phyloP scores from a whole-genome alignment of 2,113 vertebrate species.

The Oryctolagus cuniculus region DNA sequence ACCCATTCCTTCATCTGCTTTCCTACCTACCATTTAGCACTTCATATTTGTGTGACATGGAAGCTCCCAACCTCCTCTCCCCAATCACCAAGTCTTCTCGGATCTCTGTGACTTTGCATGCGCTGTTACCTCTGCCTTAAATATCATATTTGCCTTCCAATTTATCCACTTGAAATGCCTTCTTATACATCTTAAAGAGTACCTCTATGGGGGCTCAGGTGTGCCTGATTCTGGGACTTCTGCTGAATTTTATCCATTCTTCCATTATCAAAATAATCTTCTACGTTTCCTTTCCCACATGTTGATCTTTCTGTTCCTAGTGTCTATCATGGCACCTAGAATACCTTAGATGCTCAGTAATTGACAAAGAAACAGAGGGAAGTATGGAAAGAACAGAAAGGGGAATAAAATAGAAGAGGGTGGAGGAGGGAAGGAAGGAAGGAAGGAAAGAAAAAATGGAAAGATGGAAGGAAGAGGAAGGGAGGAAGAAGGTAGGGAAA shows the following conservation, averaged over 20 bases:
- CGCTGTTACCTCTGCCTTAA: neutral
- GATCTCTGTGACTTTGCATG: neutral
- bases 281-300: neutral
- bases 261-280: neutral
- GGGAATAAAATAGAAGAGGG: neutral
- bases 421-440: neutral
- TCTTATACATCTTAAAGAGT: too few species aligned
- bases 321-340: neutral
- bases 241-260: neutral
- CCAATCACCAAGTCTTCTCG: neutral
- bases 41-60: neutral
- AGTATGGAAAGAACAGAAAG: neutral
- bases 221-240: neutral
- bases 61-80: neutral
- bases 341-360: neutral
- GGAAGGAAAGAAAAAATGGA: too few species aligned
- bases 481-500: neutral
- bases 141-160: neutral
- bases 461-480: neutral
- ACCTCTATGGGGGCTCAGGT: neutral
- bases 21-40: neutral
- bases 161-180: neutral
- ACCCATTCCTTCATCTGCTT: too few species aligned
- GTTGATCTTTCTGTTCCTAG: neutral
- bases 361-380: neutral